A percentile compares a stretch with the other conserved stretches of the same genome.
Evolutionary conservation across 2,888 invertebrate species (phyloP).

Genomic region (Cataglyphis altisquamis): DNA sequence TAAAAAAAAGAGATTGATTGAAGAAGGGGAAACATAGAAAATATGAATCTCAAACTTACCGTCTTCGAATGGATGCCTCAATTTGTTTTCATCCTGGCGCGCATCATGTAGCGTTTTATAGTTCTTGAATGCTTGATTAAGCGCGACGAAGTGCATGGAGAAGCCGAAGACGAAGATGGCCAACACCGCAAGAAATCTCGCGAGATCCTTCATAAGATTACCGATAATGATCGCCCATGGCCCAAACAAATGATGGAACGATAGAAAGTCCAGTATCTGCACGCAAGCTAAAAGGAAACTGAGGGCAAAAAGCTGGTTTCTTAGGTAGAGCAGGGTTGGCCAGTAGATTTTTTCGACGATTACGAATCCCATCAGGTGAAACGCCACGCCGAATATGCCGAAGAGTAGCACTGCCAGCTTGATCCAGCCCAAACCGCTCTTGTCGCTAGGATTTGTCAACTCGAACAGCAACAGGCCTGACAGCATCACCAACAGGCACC

Average conservation of each 20-base stretch:
- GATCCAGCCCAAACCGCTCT: conserved; percentile 98
- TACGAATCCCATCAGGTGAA: conserved; percentile 94
- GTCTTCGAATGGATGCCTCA: conserved; percentile 89
- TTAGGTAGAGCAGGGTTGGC: conserved; percentile 96
- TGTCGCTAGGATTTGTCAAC: conserved; percentile 98
- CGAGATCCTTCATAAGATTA: conserved; percentile 96
- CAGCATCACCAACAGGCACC: conserved; percentile 97
- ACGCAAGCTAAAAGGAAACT: conserved; percentile 98
- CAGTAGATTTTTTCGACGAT: conserved; percentile 90
- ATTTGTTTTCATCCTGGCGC: conserved; percentile 86
- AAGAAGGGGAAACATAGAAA: background rate
- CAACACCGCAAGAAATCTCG: conserved; percentile 98
- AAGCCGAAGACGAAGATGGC: conserved; percentile 99
- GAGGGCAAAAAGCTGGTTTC: conserved; percentile 98
- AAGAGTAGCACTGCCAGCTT: conserved; percentile 95
- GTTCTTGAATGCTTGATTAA: conserved; percentile 97
- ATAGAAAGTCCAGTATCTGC: conserved; percentile 98
- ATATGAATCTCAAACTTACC: conserved; percentile 88
- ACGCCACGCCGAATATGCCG: conserved; percentile 95
- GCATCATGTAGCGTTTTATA: conserved; percentile 81
- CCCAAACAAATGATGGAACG: conserved; percentile 99
- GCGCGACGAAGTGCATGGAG: conserved; percentile 97
- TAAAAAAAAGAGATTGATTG: conserved; percentile 7
- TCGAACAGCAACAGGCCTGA: conserved; percentile 98
- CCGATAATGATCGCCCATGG: conserved; percentile 99